Conservation (phyloP, 2,888 invertebrate genomes). For the Argyresthia goedartella region DNA sequence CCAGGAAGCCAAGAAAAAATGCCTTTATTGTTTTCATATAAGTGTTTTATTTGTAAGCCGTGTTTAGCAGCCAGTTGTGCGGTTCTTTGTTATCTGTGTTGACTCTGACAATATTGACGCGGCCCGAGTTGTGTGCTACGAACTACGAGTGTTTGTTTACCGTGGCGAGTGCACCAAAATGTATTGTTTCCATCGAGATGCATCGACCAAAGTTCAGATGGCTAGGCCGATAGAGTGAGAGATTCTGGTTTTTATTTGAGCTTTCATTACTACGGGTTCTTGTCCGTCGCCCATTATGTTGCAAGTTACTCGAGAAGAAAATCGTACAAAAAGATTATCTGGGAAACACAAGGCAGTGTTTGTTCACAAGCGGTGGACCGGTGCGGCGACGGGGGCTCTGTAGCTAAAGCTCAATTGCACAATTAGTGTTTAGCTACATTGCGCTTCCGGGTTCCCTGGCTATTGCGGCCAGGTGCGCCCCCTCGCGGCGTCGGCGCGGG, state of each 20-base stretch:
- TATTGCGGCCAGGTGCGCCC: conserved; percentile 23
- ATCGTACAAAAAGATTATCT: conserved; percentile 17
- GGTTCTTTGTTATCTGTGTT: conserved; percentile 61
- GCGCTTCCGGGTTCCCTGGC: conserved; percentile 58
- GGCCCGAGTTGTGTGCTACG: conserved; percentile 18
- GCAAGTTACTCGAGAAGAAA: background rate
- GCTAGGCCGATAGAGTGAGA: too few relatives aligned
- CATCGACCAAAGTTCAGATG: background rate
- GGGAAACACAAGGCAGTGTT: conserved; percentile 18
- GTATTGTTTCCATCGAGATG: background rate
- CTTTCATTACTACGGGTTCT: background rate
- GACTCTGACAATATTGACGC: conserved; percentile 47
- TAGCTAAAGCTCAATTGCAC: conserved; percentile 52
- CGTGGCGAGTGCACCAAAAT: background rate
- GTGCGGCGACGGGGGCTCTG: conserved; percentile 18
- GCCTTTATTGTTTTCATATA: conserved; percentile 30
- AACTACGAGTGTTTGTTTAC: background rate
- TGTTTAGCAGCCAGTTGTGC: conserved; percentile 55
- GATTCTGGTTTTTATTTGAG: too few relatives aligned
- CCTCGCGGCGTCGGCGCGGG: background rate
- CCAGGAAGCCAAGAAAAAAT: conserved; percentile 15
- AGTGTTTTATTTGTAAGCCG: conserved; percentile 48
- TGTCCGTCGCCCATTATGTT: background rate
- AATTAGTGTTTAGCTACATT: conserved; percentile 39
- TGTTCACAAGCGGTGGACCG: conserved; percentile 16